These are phyloP conservation scores for Drosophila tristis DNA, from an alignment of 1,140 invertebrate genomes.

Conservation along the genomic window DNA sequence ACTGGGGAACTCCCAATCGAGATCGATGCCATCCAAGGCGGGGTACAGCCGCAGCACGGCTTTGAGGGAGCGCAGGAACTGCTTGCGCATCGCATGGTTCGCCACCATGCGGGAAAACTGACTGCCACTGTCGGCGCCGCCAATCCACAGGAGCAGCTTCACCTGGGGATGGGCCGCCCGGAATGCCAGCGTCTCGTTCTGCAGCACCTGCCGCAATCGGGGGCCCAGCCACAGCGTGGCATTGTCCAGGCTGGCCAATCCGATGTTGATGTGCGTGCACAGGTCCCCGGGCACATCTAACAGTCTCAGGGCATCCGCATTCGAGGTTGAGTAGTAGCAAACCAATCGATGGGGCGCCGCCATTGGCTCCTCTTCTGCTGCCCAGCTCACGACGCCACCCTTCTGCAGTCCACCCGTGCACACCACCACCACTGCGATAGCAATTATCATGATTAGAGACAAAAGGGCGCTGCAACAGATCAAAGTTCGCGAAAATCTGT, in stretches of 20 bases:
- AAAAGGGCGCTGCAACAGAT: too few species aligned
- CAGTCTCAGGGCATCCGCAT: conserved; percentile 85
- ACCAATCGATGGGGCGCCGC: conserved; percentile 77
- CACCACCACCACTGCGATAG: too few species aligned
- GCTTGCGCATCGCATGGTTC: conserved; percentile 88
- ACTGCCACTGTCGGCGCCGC: conserved; percentile 86
- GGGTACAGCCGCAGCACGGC: conserved; percentile 86
- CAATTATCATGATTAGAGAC: too few species aligned
- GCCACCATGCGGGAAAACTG: conserved; percentile 90
- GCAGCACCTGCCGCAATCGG: conserved; percentile 84
- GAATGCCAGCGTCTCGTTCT: conserved; percentile 85
- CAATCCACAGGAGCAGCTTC: conserved; percentile 91
- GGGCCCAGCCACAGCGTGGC: conserved; percentile 85
- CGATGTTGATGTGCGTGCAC: conserved; percentile 93
- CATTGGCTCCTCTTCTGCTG: too few species aligned
- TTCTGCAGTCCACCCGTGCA: too few species aligned
- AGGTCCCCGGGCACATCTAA: conserved; percentile 87
- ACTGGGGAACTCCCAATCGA: conserved; percentile 95
- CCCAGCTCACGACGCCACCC: too few species aligned
- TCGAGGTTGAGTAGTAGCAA: conserved; percentile 87
- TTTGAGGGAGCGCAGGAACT: conserved; percentile 89
- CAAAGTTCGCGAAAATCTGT: too few species aligned
- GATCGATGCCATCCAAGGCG: conserved; percentile 91
- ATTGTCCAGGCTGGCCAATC: conserved; percentile 89
- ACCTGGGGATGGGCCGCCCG: conserved; percentile 88